Evolutionary conservation across 2,113 vertebrate genomes (phyloP), one percentile per base, ranked within the genome.

Genomic region (Sula dactylatra): DNA sequence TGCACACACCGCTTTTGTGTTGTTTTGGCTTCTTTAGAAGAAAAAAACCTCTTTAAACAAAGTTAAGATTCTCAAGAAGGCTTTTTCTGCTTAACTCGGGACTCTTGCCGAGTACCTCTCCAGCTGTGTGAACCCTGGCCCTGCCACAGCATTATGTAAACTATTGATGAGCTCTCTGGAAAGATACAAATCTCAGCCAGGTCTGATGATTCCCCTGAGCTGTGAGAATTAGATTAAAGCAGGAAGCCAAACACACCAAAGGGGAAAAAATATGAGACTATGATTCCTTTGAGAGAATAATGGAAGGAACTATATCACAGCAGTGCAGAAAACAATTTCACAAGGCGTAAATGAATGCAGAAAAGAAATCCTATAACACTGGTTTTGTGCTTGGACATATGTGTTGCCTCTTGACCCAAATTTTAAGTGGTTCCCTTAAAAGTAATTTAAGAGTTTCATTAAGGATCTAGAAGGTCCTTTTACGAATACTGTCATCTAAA

Each of bases 151-250:
- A 77, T 95, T 97, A 88, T 95, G 93, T 95, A 95, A 97, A 96
- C 91, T 97, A 97, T 95, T 95, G 96, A 96, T 97, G 94, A 97
- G 96, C 81, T 91, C 95, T 95, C 78, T 7, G 4, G 95, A 96
- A 94, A 93, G 91, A 94, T 91, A 97, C 89, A 96, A 94, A 97
- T 95, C 95, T 96, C 86, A 97, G 88, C 93, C 94, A 96, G 91
- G 84, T 93, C 91, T 95, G 82, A 93, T 87, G 93, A 95, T 97
- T 94, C 95, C 95, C 86, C 71, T 96, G 97, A 95, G 97, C 95
- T 86, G 86, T 94, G 94, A 95, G 87, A 97, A 96, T 93, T 95
- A 95, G 88, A 95, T 95, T 94, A 95, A 95, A 96, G 94, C 84
- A 95, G 91, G 91, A 97, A 97, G 91, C 95, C 95, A 95, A 95